Base-by-base conservation (phyloP, 2,797 vertebrate species). In the Paratrypauchen microcephalus region DNA sequence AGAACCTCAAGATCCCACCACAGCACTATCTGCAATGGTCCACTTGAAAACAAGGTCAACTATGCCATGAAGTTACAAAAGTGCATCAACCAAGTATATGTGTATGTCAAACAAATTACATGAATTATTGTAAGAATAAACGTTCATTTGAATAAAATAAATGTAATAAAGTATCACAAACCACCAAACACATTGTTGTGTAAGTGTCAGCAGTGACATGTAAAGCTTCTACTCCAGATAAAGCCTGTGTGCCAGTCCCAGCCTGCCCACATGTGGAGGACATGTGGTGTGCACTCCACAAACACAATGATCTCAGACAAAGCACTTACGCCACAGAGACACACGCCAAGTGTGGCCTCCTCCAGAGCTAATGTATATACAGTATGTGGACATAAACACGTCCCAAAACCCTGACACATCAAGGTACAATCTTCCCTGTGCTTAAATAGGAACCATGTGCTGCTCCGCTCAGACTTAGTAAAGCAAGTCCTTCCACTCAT, bases 401-500 rank as follows among this genome's bases (percentile, higher is more conserved):
- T 71, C 72, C 15, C 85, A 86, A 89, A 87, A 74, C 57, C 76
- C 66, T 82, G 66, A 68, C 81, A 86, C 73, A 90, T 88, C 84
- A 90, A 90, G 89, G 83, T 89, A 79, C 75, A 84, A 82, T 79
- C 83, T 81, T 70, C 72, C 72, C 69, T 67, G 69, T 64, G 73
- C 80, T 72, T 72, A 89, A 89, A 91, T 87, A 75, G 78, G 77
- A 90, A 89, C 85, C 89, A 88, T 78, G 81, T 91, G 89, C 79
- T 86, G 78, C 69, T 76, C 41, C 61, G 68, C 72, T 75, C 76
- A 78, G 77, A 78, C 75, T 76, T 65, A 2, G 81, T 77, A 85
- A 87, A 88, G 81, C 88, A 90, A 92, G 88, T 87, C 88, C 86
- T 92, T 90, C 87, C 88, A 89, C 79, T 89, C 86, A 87, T 90